phyloP scores from a whole-genome alignment of 2,113 vertebrate species.

The Butorides virescens region DNA sequence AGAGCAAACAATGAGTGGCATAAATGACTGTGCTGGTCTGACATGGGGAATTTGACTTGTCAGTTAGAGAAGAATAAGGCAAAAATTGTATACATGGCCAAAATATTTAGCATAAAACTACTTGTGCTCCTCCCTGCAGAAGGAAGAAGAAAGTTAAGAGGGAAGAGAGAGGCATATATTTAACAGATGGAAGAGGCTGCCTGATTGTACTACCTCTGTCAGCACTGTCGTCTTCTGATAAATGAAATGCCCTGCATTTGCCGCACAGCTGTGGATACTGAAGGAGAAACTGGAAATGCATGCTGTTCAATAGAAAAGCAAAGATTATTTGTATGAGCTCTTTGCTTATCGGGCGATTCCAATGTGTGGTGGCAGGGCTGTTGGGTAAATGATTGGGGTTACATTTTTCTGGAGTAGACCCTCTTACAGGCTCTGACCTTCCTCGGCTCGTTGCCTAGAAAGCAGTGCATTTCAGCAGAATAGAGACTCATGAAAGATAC shows the following conservation, averaged over 20 bases:
- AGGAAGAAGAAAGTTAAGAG: neutral
- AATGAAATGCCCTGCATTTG: neutral
- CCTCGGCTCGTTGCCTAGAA: neutral
- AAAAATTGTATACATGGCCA: neutral
- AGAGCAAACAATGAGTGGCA: conserved; percentile 54
- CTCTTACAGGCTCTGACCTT: neutral
- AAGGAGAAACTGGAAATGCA: neutral
- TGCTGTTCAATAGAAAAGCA: neutral
- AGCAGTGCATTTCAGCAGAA: neutral
- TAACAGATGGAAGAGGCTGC: conserved; percentile 16
- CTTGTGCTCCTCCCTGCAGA: neutral
- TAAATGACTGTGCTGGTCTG: conserved; percentile 37
- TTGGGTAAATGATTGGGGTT: neutral
- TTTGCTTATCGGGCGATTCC: neutral
- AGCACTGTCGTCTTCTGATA: neutral
- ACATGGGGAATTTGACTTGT: conserved; percentile 15
- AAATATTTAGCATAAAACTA: conserved; percentile 19
- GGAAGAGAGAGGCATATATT: neutral
- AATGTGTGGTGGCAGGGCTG: neutral
- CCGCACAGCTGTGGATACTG: conserved; percentile 8
- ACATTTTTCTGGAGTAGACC: neutral
- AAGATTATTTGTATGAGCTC: conserved; percentile 2
- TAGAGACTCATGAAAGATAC: neutral
- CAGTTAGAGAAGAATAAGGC: conserved; percentile 1
- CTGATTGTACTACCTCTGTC: conserved; percentile 8